phyloP scores from a whole-genome alignment of 2,888 invertebrate species.

The Imbricaverruca yamaguchii region DNA sequence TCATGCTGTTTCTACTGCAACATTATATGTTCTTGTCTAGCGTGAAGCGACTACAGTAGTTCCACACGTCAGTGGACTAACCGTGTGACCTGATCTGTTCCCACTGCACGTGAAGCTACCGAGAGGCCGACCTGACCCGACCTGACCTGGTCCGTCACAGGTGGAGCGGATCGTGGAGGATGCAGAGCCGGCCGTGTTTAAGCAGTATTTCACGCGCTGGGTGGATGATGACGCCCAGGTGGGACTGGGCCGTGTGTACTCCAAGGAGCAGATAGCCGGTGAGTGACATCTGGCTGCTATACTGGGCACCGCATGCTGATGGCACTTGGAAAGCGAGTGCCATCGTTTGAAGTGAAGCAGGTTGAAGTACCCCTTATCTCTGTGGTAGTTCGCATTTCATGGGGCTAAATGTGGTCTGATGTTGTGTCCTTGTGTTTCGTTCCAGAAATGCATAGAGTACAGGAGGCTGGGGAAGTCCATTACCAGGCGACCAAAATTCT shows the following conservation, averaged over 20 bases:
- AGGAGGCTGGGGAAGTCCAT: no score
- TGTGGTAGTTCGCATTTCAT: no score
- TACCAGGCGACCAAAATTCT: no score
- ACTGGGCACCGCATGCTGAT: no score
- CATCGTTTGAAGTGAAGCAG: no score
- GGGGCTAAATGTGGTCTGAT: no score
- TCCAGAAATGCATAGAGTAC: no score
- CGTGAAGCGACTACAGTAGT: not conserved
- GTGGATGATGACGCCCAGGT: slow-evolving; percentile 53
- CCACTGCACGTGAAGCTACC: no score
- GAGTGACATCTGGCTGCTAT: not conserved
- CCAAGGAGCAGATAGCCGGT: slow-evolving; percentile 39
- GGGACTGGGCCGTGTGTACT: slow-evolving; percentile 39
- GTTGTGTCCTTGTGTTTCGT: no score
- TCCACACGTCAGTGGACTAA: no score
- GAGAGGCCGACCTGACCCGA: not conserved
- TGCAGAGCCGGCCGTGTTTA: slow-evolving; percentile 77
- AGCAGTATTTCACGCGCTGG: slow-evolving; percentile 80
- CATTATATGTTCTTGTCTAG: not conserved
- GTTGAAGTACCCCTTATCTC: no score
- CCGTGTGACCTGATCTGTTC: not conserved
- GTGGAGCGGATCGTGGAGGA: slow-evolving; percentile 69
- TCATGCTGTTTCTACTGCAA: not conserved
- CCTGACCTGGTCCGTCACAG: not conserved
- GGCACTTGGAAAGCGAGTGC: no score